These are phyloP conservation scores for Saccostrea echinata DNA, from an alignment of 1,140 invertebrate species.

Conservation along the genomic window DNA sequence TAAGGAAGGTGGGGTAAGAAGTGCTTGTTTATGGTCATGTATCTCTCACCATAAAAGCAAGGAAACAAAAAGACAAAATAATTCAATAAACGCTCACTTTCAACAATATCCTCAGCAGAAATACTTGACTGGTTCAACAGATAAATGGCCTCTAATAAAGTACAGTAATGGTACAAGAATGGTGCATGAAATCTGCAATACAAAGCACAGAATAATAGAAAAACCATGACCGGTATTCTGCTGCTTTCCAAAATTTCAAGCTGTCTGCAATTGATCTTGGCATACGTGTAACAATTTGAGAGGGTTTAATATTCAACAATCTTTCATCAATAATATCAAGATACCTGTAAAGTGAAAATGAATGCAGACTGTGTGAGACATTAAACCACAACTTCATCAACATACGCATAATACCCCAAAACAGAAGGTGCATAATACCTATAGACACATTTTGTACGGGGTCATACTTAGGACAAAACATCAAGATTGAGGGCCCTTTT, in stretches of 20 bases:
- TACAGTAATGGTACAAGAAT: conserved; percentile 37
- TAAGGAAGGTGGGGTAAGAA: conserved; percentile 32
- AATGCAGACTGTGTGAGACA: background rate
- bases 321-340: conserved; percentile 16
- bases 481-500: conserved; percentile 37
- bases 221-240: conserved; percentile 43
- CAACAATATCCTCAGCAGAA: background rate
- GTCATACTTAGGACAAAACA: conserved; percentile 39
- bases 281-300: conserved; percentile 29
- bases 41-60: conserved; percentile 28
- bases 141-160: conserved; percentile 35
- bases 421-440: conserved; percentile 47
- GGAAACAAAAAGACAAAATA: conserved; percentile 47
- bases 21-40: conserved; percentile 36
- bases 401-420: conserved; percentile 28
- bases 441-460: conserved; percentile 40
- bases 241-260: conserved; percentile 50
- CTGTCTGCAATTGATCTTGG: conserved; percentile 45
- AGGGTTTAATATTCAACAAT: conserved; percentile 39
- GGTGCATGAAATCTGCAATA: conserved; percentile 1
- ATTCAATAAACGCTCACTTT: conserved; percentile 43
- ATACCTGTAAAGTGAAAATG: conserved; percentile 36
- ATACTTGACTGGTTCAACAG: conserved; percentile 20
- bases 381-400: conserved; percentile 46
- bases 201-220: conserved; percentile 36